A percentile compares a stretch with the other conserved stretches of the same genome.
phyloP scores from a whole-genome alignment of 2,888 invertebrate genomes.

The Limnephilus auricula region DNA sequence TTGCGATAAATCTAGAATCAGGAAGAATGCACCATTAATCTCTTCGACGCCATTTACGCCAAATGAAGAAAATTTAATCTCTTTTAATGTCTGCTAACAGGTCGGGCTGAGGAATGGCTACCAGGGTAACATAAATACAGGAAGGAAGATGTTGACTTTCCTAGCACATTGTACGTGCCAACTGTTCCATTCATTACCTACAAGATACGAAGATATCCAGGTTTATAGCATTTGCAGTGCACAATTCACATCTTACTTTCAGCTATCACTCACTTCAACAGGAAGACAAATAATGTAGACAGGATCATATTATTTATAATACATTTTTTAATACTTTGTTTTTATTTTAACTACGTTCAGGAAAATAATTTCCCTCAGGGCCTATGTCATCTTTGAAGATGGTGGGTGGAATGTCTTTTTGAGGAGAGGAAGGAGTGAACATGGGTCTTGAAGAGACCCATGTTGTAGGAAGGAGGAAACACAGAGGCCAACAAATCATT shows the following conservation, averaged over 20 bases:
- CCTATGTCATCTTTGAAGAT: too few species aligned
- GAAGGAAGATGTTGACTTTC: slow-evolving; percentile 50
- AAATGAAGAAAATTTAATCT: slow-evolving; percentile 20
- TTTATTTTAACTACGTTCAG: too few species aligned
- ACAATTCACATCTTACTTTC: not conserved
- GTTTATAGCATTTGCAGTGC: not conserved
- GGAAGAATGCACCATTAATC: not conserved
- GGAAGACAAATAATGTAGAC: too few species aligned
- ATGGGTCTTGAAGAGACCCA: too few species aligned
- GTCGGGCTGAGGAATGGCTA: slow-evolving; percentile 25
- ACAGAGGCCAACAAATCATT: too few species aligned
- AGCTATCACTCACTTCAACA: too few species aligned
- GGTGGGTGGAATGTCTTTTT: too few species aligned
- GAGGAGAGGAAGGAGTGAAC: too few species aligned
- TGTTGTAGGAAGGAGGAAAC: too few species aligned
- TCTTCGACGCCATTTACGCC: not conserved
- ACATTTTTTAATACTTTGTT: too few species aligned
- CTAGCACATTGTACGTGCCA: slow-evolving; percentile 50
- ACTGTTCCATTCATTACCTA: slow-evolving; percentile 40
- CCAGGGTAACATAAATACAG: slow-evolving; percentile 45
- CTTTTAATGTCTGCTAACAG: slow-evolving; percentile 50
- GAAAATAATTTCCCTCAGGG: too few species aligned
- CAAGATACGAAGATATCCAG: not conserved
- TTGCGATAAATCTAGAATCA: not conserved
- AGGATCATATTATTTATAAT: too few species aligned